A percentile compares a stretch with the other conserved stretches of the same genome.
Evolutionary conservation across 2,113 vertebrate species (phyloP).

Genomic region (Pseudois nayaur): DNA sequence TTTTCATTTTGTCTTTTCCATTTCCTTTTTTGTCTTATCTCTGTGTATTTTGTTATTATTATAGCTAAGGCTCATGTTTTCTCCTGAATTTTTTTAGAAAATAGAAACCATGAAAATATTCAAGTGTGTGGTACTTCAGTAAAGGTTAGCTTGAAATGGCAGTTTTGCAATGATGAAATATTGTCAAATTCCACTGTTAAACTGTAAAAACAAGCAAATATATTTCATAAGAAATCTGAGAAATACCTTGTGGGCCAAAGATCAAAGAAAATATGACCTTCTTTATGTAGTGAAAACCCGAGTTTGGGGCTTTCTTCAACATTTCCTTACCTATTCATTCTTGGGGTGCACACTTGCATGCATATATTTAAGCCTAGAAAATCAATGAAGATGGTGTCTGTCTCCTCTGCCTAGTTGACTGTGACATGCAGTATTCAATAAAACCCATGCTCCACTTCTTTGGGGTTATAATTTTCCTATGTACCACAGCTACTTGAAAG

Average conservation of each 20-base stretch:
- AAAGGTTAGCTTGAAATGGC: conserved; percentile 7
- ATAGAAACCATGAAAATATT: not conserved
- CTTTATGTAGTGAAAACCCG: not conserved
- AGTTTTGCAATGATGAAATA: not conserved
- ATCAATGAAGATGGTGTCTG: not conserved
- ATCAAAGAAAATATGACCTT: not conserved
- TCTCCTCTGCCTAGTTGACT: not conserved
- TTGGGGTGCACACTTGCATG: not conserved
- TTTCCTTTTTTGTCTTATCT: not conserved
- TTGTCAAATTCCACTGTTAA: not conserved
- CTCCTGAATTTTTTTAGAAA: not conserved
- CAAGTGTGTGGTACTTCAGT: not conserved
- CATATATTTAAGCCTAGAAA: not conserved
- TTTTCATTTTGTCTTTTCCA: not conserved
- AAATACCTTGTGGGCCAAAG: not conserved
- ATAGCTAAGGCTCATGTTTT: not conserved
- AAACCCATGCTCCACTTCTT: not conserved
- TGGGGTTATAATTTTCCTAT: not conserved
- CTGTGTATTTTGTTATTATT: not conserved
- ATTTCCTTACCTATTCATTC: not conserved
- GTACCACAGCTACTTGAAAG: not conserved
- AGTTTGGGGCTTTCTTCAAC: not conserved
- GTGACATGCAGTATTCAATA: not conserved
- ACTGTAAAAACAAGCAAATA: not conserved
- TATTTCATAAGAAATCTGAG: not conserved